Percentiles rank a stretch among this genome's conserved stretches.
These are phyloP conservation scores for Notolepis coatsorum DNA, from an alignment of 2,797 vertebrate species.

Conservation along the genomic window DNA sequence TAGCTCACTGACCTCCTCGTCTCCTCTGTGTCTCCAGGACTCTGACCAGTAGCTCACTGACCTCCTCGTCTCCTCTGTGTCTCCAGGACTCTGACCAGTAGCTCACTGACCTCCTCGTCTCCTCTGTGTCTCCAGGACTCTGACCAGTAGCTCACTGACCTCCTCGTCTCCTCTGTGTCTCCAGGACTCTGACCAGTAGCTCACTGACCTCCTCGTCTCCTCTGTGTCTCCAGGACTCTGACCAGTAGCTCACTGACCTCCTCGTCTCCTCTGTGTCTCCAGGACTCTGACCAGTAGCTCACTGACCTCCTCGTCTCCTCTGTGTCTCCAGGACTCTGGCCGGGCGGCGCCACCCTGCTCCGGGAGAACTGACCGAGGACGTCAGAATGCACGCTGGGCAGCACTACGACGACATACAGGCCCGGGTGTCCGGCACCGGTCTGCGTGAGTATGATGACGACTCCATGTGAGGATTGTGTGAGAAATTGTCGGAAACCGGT, in stretches of 20 bases:
- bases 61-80: too few relatives aligned
- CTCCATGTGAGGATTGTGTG: neutral
- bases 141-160: too few relatives aligned
- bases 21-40: too few relatives aligned
- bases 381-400: slow-evolving; percentile 89
- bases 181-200: neutral
- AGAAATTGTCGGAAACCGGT: too few relatives aligned
- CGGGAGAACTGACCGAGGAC: slow-evolving; percentile 88
- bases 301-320: slow-evolving; percentile 4
- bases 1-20: too few relatives aligned
- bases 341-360: slow-evolving; percentile 91
- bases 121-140: too few relatives aligned
- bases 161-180: too few relatives aligned
- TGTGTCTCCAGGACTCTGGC: slow-evolving; percentile 88
- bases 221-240: neutral
- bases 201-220: neutral
- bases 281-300: neutral
- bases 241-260: neutral
- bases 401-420: slow-evolving; percentile 94
- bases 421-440: slow-evolving; percentile 87
- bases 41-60: too few relatives aligned
- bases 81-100: too few relatives aligned
- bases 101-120: too few relatives aligned
- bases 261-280: neutral
- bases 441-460: slow-evolving; percentile 88